phyloP scores from a whole-genome alignment of 1,140 invertebrate genomes.

The Sitobion miscanthi region DNA sequence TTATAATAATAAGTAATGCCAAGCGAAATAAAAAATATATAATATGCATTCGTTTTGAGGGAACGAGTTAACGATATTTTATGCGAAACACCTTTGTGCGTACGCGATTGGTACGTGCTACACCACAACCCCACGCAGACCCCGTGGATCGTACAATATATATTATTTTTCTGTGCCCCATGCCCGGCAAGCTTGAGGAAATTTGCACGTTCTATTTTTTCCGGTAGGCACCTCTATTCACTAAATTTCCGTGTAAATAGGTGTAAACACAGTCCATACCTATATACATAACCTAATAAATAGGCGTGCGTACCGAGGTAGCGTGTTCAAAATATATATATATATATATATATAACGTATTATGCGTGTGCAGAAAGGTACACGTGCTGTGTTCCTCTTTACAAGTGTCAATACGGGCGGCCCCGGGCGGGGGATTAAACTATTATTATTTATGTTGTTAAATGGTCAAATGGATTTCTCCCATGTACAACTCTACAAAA shows the following conservation, averaged over 20 bases:
- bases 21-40: neutral
- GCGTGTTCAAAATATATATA: neutral
- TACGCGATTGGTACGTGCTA: neutral
- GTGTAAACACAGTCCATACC: neutral
- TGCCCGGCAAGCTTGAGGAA: neutral
- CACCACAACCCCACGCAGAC: neutral
- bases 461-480: neutral
- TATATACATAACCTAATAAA: neutral
- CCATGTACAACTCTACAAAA: neutral
- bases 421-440: neutral
- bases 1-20: neutral
- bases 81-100: neutral
- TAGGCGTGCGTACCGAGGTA: neutral
- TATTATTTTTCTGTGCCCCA: neutral
- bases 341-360: too few species aligned
- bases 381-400: neutral
- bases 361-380: neutral
- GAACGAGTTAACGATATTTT: conserved; percentile 1
- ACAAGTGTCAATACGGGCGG: conserved; percentile 2
- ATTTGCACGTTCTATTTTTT: neutral
- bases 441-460: neutral
- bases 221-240: neutral
- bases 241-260: neutral
- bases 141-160: neutral
- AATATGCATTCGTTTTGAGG: neutral